Evolutionary conservation across 2,797 vertebrate genomes (phyloP), one percentile per base, ranked within the genome.

Genomic region (Manis pentadactyla): DNA sequence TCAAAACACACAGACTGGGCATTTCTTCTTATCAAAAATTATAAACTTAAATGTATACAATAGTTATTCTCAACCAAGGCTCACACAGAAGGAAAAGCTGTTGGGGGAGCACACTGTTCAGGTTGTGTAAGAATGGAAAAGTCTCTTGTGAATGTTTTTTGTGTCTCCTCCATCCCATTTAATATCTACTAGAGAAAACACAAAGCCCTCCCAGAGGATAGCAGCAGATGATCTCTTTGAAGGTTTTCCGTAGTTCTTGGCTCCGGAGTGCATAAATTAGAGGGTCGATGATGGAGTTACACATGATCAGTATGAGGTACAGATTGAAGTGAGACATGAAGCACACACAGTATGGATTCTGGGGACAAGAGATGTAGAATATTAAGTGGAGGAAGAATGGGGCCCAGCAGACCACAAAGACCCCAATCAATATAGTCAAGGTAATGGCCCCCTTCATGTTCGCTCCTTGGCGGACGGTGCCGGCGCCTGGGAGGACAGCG

Each of bases 261-360:
- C 99, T 99, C 90, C 99, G 99, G 77, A 99, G 99, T n/a, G 99
- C 99, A 49, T 99, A 99, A 96, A 99, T 99, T 73, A 99, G 99
- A 27, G 99, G 99, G 97, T 99, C 99, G 0, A 99, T 99, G 98
- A 99, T 98, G 0, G 99, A 99, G 97, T 99, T 99, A 93, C 99
- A 99, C 99, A 99, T 99, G 97, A 99, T 99, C 82, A 99, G 99
- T 66, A 99, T 99, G 98, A 99, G 99, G 95, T 99, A 99, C 98
- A 99, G 98, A 98, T 99, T 99, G 96, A 99, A 99, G 96, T 99
- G 99, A 27, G 99, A 99, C 99, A 99, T 99, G 98, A 99, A 99
- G 92, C 99, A 99, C 74, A 99, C 98, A 96, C 99, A 99, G 97
- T 99, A 99, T 31, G 99, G 99, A 87, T 99, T 99, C 87, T 99